phyloP scores from a whole-genome alignment of 2,113 vertebrate species.

The Camelus bactrianus region DNA sequence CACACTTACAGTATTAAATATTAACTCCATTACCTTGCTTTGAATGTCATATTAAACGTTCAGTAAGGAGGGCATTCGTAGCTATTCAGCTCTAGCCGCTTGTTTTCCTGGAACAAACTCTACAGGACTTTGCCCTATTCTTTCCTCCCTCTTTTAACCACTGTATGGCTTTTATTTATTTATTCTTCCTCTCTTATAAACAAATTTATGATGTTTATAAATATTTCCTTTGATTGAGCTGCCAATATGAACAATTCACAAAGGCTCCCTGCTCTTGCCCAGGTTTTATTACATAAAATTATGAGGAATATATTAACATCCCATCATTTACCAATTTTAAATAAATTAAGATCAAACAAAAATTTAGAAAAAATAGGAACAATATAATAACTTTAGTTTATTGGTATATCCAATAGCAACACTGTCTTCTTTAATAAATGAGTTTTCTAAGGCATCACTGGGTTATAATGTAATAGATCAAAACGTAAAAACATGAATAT shows the following conservation, averaged over 20 bases:
- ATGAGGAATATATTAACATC: not conserved
- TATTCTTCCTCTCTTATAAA: not conserved
- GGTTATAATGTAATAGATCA: slow-evolving; percentile 36
- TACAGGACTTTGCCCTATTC: not conserved
- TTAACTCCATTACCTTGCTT: not conserved
- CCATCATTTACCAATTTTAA: slow-evolving; percentile 40
- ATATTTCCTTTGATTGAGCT: not conserved
- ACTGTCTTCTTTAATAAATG: not conserved
- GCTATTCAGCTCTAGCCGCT: no score
- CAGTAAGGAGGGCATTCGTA: no score
- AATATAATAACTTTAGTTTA: slow-evolving; percentile 36
- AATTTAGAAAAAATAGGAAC: not conserved
- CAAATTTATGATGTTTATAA: not conserved
- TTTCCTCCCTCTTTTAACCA: not conserved
- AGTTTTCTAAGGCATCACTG: slow-evolving; percentile 16
- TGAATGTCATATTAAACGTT: slow-evolving; percentile 45
- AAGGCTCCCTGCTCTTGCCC: not conserved
- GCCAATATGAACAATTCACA: not conserved
- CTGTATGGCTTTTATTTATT: not conserved
- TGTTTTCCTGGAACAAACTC: not conserved
- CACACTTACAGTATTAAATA: not conserved
- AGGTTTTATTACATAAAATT: slow-evolving; percentile 23
- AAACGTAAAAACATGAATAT: not conserved
- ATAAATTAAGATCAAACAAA: slow-evolving; percentile 38
- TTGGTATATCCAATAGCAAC: not conserved